Conservation (phyloP, 92 coral and sea anemone genomes). For the Bergia sp. region DNA sequence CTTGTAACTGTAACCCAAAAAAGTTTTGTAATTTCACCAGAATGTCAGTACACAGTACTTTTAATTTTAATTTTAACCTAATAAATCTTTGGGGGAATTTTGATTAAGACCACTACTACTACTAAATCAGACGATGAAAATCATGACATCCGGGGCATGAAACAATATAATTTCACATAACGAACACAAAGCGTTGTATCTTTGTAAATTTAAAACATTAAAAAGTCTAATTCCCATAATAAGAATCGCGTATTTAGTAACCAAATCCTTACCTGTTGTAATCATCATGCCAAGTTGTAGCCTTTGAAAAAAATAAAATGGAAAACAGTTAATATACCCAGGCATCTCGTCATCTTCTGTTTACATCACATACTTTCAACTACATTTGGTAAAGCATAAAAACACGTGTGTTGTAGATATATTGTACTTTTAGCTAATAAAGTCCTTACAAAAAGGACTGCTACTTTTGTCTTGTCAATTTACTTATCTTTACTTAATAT, state of each 20-base stretch:
- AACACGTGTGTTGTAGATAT: not conserved
- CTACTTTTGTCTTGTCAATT: not conserved
- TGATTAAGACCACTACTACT: no score
- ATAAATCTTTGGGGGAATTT: no score
- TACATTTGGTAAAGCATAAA: no score
- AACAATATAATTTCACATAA: not conserved
- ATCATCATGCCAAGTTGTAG: slow-evolving; percentile 99
- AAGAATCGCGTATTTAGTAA: not conserved
- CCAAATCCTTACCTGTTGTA: slow-evolving; percentile 81
- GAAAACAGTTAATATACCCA: not conserved
- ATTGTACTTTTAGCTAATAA: not conserved
- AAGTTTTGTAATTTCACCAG: no score
- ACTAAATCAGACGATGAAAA: no score
- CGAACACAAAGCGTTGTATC: not conserved
- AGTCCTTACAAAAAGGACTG: not conserved
- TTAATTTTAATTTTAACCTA: no score
- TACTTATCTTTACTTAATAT: no score
- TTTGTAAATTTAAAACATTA: no score
- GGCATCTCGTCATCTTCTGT: not conserved
- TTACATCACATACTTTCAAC: not conserved
- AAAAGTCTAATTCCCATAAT: not conserved
- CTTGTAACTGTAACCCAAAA: no score
- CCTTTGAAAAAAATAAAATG: slow-evolving; percentile 55
- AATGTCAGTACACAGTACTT: no score
- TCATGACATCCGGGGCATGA: not conserved